Base-by-base conservation (phyloP, 2,888 invertebrate species). In the Serripes groenlandicus region DNA sequence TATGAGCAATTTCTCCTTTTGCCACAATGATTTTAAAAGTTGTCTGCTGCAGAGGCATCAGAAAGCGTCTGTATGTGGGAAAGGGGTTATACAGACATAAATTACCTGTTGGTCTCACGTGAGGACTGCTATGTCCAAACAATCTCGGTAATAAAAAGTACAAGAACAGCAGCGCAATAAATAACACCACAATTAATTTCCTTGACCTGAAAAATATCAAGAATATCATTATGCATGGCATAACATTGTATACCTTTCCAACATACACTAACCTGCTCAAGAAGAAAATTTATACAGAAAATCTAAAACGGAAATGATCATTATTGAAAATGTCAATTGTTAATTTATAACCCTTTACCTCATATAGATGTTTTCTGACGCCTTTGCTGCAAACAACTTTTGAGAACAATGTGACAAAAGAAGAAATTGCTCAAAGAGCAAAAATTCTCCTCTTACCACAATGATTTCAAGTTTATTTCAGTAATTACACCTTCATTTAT, bases 131-230 rank as follows among this genome's bases (percentile, higher is more conserved):
- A 32, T 79, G 71, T 11, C 83, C 78, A 75, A 89, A 88, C 30
- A 89, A 60, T 54, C 76, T 83, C 42, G 90, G 91, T 52, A 80
- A 86, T 62, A 91, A 62, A 58, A 88, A 92, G 81, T 91, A 91
- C 32, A 92, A 54, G n/a, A 92, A 79, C n/a, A 84, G 80, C 23
- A 91, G 77, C 21, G 88, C 28, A 11, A 91, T 9, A 21, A 92
- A 73, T 11, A 90, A 71, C 32, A 88, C 75, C 60, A 91, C 81
- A 73, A 92, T 86, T 0, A 92, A 78, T 80, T 92, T 91, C 66
- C 91, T 89, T 60, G 91, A 91, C 72, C 93, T 93, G 89, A 69
- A 89, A 87, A 42, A 78, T 49, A 21, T 49, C 7, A 5, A 49
- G 21, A 49, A 5, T n/a, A n/a, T n/a, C n/a, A n/a, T n/a, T n/a